Evolutionary conservation across 2,888 invertebrate species (phyloP), one percentile per base, ranked within the genome.

Genomic region (Augiades crinisus): DNA sequence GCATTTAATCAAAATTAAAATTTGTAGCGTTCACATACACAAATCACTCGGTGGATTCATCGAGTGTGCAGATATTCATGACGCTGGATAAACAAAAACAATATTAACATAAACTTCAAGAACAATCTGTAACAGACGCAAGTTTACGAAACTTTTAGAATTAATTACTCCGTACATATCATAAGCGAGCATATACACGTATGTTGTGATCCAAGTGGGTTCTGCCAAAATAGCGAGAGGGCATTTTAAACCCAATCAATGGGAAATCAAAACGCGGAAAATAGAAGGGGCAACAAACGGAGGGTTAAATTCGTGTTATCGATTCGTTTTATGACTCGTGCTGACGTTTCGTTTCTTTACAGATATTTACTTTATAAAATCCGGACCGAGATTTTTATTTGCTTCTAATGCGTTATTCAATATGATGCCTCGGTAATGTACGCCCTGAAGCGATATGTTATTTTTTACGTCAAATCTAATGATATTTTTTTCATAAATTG

Each of bases 241-340:
- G 77, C 77, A 83, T 83, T 88, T 86, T 86, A 85, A 87, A 86
- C 85, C 79, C 82, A 86, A 88, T 87, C 84, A 85, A 83, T 66
- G 78, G 80, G 83, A 86, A 89, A 86, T 87, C 87, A 87, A 86
- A 88, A 86, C 71, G 84, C 87, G 85, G 85, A 85, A 87, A 87
- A 88, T 83, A 68, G 75, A 68, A 79, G 79, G 85, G 85, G 68
- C 74, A 51, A 77, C 72, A 67, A 81, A 80, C 81, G 78, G 86
- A 87, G 85, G 88, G 86, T 85, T 84, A 85, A 85, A 83, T 77
- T 81, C 78, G 65, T 72, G 75, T 78, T 79, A 88, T 87, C 84
- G 86, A 87, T 87, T 86, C 78, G 80, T 81, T 83, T 81, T 83
- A 84, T 84, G 79, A 84, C 75, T 79, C 74, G 62, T 72, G 86